Evolutionary conservation across 2,113 vertebrate species (phyloP).

Genomic region (Phyllostomus hastatus): DNA sequence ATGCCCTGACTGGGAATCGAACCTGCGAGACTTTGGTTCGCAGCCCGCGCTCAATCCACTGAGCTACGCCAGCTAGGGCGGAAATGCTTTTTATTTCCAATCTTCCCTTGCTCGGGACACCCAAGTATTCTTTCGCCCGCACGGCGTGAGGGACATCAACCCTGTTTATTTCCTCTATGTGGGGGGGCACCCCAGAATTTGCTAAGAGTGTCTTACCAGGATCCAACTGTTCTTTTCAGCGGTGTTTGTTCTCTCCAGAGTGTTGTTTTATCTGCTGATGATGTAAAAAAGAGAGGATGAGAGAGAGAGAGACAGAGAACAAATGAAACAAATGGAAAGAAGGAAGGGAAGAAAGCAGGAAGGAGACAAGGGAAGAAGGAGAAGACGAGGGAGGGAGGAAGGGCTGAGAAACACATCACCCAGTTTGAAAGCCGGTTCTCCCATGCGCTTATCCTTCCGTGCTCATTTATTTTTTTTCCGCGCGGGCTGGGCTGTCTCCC

Average conservation of each 20-base stretch:
- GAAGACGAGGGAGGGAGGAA: not conserved
- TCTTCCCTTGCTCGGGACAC: too few relatives aligned
- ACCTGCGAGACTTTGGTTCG: too few relatives aligned
- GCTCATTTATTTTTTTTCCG: not conserved
- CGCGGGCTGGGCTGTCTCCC: not conserved
- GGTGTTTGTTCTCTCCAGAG: rapidly evolving
- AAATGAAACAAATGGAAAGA: not conserved
- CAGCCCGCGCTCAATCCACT: too few relatives aligned
- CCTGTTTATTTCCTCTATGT: not conserved
- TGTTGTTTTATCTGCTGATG: not conserved
- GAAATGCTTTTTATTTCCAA: not conserved
- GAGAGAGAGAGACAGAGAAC: not conserved
- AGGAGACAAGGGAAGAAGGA: not conserved
- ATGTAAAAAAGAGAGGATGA: not conserved
- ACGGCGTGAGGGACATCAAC: too few relatives aligned
- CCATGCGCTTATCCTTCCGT: rapidly evolving
- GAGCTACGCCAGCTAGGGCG: too few relatives aligned
- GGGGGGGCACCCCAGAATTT: not conserved
- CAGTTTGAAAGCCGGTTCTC: not conserved
- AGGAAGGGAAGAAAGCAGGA: not conserved
- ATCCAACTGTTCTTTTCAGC: not conserved
- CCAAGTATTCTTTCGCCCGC: not conserved
- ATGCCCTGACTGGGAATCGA: too few relatives aligned
- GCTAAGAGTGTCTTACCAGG: not conserved
- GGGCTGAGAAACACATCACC: not conserved